Percentiles rank a stretch among this genome's conserved stretches.
Conservation (phyloP, 2,113 vertebrate species). For the Gopherus evgoodei region DNA sequence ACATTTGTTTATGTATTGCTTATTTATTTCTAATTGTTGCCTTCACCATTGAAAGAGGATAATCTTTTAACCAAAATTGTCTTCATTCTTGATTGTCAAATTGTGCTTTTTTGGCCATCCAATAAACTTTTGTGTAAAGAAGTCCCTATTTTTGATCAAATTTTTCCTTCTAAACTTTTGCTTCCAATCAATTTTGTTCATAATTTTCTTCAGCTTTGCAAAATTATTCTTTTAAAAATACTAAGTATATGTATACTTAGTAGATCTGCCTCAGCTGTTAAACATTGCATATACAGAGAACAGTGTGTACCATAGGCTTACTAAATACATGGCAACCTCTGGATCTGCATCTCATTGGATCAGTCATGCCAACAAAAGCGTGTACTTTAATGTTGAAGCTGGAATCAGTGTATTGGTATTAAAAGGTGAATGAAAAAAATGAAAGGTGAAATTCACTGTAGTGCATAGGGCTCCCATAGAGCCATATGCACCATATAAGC, state of each 20-base stretch:
- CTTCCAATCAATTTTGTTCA: not conserved
- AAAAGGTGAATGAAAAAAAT: not conserved
- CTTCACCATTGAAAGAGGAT: no score
- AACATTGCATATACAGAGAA: not conserved
- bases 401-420: rapidly evolving
- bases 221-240: not conserved
- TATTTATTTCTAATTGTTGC: no score
- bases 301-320: not conserved
- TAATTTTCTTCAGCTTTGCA: not conserved
- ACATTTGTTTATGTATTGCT: no score
- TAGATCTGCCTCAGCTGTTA: not conserved
- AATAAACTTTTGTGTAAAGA: not conserved
- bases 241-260: not conserved
- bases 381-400: not conserved
- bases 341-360: not conserved
- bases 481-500: not conserved
- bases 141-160: not conserved
- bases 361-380: not conserved
- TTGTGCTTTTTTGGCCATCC: no score
- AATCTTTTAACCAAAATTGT: no score
- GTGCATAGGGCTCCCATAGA: not conserved
- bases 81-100: no score
- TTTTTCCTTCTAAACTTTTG: not conserved
- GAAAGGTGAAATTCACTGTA: not conserved
- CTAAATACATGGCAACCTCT: rapidly evolving